Conservation (phyloP, 2,888 invertebrate species). For the Dexiosoma caninum region DNA sequence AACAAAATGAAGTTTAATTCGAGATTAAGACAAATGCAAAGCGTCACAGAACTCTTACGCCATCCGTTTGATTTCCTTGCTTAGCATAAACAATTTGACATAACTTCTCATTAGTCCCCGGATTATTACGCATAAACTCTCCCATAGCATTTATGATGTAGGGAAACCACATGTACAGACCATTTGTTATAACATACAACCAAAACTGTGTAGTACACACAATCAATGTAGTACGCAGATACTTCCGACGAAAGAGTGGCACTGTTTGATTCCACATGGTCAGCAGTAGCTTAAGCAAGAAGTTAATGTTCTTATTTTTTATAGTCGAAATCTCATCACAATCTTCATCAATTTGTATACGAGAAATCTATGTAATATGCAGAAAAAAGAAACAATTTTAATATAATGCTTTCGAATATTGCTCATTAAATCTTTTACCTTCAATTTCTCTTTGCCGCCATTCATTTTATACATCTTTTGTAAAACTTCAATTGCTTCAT, state of each 20-base stretch:
- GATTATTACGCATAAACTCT: conserved; percentile 68
- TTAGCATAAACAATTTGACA: conserved; percentile 70
- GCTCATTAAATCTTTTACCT: conserved; percentile 50
- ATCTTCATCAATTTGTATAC: conserved; percentile 66
- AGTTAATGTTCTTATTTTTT: conserved; percentile 60
- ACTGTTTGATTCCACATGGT: conserved; percentile 74
- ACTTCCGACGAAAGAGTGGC: conserved; percentile 71
- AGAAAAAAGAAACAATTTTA: not conserved
- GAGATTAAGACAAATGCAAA: not conserved
- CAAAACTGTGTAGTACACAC: conserved; percentile 73
- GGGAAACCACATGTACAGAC: conserved; percentile 75
- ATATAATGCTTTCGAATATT: not conserved
- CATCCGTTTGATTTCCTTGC: conserved; percentile 51
- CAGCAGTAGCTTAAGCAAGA: conserved; percentile 64
- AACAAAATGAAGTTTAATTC: not conserved
- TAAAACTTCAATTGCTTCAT: conserved; percentile 70
- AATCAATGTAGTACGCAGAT: conserved; percentile 70
- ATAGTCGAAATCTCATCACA: conserved; percentile 39
- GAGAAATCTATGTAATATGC: conserved; percentile 58
- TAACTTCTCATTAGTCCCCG: conserved; percentile 66
- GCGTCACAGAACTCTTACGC: conserved; percentile 11
- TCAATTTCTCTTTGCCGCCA: conserved; percentile 65
- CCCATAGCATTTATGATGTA: conserved; percentile 73
- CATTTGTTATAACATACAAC: conserved; percentile 71
- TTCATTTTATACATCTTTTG: conserved; percentile 69